These are phyloP conservation scores for Litoditis marina DNA, from an alignment of 2,888 invertebrate species.

Conservation along the genomic window DNA sequence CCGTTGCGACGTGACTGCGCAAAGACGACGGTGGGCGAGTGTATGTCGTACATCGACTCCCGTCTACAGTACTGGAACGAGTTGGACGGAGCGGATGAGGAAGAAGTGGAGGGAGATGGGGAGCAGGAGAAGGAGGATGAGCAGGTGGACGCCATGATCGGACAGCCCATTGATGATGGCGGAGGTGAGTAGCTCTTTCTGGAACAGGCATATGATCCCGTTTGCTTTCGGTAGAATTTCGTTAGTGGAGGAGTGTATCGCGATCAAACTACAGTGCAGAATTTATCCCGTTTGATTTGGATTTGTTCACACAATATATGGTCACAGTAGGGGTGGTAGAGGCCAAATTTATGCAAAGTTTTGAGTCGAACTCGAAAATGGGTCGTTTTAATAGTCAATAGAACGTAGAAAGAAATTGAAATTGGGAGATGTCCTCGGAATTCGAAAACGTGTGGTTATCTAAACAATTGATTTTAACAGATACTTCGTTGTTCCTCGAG, in stretches of 20 bases:
- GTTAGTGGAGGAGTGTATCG: not conserved
- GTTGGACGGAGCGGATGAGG: constrained; percentile 12
- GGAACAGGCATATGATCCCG: not conserved
- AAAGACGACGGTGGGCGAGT: constrained; percentile 15
- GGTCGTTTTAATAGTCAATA: no score
- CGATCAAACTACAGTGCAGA: no score
- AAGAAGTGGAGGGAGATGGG: constrained; percentile 3
- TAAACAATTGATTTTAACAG: constrained; percentile 15
- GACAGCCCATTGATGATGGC: constrained; percentile 14
- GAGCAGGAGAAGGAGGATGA: not conserved
- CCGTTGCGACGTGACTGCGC: constrained; percentile 4
- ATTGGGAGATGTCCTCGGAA: no score
- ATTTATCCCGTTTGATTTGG: no score
- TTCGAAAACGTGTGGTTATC: no score
- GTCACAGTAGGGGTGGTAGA: no score
- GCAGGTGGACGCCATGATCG: constrained; percentile 2
- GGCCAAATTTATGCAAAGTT: no score
- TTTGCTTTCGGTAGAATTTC: not conserved
- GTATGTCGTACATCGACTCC: constrained; percentile 19
- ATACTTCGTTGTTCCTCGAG: constrained; percentile 27
- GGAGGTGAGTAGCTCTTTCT: not conserved
- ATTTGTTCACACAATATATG: no score
- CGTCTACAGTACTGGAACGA: constrained; percentile 21
- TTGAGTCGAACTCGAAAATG: no score
- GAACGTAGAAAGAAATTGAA: no score